Base-by-base conservation (phyloP, 2,113 vertebrate species). In the Aptenodytes forsteri region DNA sequence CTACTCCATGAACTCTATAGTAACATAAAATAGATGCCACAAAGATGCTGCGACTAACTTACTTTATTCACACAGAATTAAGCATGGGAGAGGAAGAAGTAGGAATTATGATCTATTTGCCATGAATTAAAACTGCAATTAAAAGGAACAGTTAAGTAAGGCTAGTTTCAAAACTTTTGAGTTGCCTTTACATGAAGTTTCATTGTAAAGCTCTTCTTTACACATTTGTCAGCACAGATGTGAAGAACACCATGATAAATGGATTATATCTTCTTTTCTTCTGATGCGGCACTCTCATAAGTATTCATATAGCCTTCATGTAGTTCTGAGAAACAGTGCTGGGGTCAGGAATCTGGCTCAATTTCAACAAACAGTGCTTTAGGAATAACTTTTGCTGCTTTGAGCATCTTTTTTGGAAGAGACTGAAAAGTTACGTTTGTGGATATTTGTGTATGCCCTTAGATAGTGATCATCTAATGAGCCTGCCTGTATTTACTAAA, bases 261-360 rank as follows among this genome's bases (percentile, higher is more conserved):
- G 52, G 34, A 11, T 75, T 78, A 3, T 70, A 3, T 67, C n/a
- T 75, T 49, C 55, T 91, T 32, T 56, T 87, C 22, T 84, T 92
- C 55, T 32, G 49, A 59, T 19, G 85, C 97, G 97, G 96, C 97
- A 47, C 90, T 96, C 97, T 98, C 94, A 62, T 96, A 90, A 97
- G 97, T 83, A 79, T 69, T 36, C 64, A 16, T 9, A 2, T 44
- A 44, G 67, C 59, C n/a, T 86, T 78, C 56, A 17, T 38, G 58
- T 71, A 38, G 83, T 83, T 87, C 92, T 82, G 83, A 90, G 88
- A 76, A 94, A 22, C 49, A 91, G 79, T 83, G 69, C 93, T 93
- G 92, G 91, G 95, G 66, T 95, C 91, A 89, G 97, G 92, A 95
- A 80, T 94, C 96, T 93, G 93, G 76, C 86, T 96, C 77, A 61